Evolutionary conservation across 2,888 invertebrate genomes (phyloP), one percentile per base, ranked within the genome.

Genomic region (Platynereis dumerilii): DNA sequence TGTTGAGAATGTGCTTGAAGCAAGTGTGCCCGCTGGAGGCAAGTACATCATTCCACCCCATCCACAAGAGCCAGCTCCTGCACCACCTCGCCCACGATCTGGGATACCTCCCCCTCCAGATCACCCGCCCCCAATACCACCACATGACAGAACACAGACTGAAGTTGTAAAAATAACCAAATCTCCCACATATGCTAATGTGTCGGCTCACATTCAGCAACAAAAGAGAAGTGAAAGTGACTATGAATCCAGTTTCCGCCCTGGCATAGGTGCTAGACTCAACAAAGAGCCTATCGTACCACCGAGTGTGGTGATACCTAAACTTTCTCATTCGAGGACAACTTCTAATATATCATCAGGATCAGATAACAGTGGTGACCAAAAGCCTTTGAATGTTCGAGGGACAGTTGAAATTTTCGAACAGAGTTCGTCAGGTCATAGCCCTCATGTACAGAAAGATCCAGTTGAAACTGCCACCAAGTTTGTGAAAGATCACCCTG

Each of bases 201-300:
- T 83, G 64, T 76, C 74, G 57, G 74, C 68, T 26, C 66, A 72
- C 12, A 68, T 72, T 52, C 56, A 29, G 58, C 57, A 26, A 55
- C 58, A 10, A 58, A 69, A 48, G 15, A 54, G 34, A 58, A 28
- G 72, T 72, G 57, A 76, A 73, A 56, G 55, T 15, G 66, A 73
- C 2, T 77, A 74, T 60, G 78, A 78, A 84, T 94, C 94, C 60
- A 93, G 94, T 78, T 96, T 96, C 87, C 91, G 93, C 75, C 96
- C 96, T 10, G 89, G 91, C 66, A 90, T 91, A 71, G 91, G 88
- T 84, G 92, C 92, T 60, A 92, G 92, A 83, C 87, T 96, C 68
- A 94, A 94, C 85, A 94, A 94, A 34, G 92, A 93, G 63, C 95
- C 95, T 5, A 55, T 24, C 3, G 15, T 27, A 55, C 24, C 55